Evolutionary conservation across 53 echinoderm and acorn worm species (phyloP), one percentile per base, ranked within the genome.

Genomic region (Echinarachnius parma): DNA sequence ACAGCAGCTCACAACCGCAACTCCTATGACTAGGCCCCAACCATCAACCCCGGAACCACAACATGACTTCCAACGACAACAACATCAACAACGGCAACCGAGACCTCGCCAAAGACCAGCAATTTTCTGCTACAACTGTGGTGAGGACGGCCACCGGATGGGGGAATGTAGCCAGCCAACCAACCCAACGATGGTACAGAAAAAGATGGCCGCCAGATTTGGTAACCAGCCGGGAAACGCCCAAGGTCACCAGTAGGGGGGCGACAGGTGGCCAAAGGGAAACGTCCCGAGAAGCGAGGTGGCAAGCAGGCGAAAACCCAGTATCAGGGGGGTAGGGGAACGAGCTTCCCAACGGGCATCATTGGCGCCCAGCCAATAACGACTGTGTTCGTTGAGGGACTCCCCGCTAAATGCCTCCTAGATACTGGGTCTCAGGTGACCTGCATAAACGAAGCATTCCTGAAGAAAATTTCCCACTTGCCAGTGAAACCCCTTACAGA

Each of bases 101-200:
- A 42, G 0, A 29, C 71, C 8, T 30, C 8, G 29, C 21, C 31
- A 0, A 33, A 22, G 25, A 42, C 28, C 47, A 10, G 53, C 37
- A 9, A 5, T 61, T 19, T 27, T 86, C 20, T 84, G 85, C 34
- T 84, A 60, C 33, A 81, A 77, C 24, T 86, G 81, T 60, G 86
- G 86, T 2, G 59, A 81, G 34, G 15, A 11, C 14, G 86, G 81
- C 11, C 81, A 81, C 48, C 59, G 59, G 44, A 15, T 69, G 77
- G 13, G 34, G 2, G 54, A n/a, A 0, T 86, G 86, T 46, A 45
- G 25, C 15, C 68, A 70, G 16, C 26, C 44, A 19, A 45, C 57
- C 0, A 63, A 85, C 32, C 48, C 85, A 5, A 25, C 20, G 4
- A 3, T 57, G 18, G 86, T 86, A 14, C 80, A 86, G 26, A 49